These are phyloP conservation scores for Kryptolebias marmoratus DNA, from an alignment of 2,113 vertebrate species.

Conservation along the genomic window DNA sequence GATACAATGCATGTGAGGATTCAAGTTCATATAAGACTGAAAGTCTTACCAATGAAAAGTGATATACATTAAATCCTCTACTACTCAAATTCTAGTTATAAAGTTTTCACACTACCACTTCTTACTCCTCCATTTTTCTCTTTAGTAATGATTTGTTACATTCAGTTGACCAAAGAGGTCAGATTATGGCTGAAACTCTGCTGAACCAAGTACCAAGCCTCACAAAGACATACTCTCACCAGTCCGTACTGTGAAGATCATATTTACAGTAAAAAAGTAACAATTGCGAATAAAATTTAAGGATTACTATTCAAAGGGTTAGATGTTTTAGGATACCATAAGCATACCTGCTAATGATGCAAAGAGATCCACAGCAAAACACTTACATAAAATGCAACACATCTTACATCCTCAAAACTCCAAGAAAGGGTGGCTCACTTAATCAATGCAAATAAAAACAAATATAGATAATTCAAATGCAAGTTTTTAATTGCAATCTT, in stretches of 20 bases:
- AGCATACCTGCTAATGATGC: constrained; percentile 31
- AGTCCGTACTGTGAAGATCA: constrained; percentile 37
- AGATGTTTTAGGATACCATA: constrained; percentile 2
- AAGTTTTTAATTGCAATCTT: neutral
- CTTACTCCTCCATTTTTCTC: constrained; percentile 23
- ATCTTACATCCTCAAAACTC: constrained; percentile 51
- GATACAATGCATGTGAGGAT: neutral
- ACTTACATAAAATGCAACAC: constrained; percentile 39
- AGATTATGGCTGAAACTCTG: constrained; percentile 34
- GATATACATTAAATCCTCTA: neutral
- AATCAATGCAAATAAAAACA: no score
- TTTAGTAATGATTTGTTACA: constrained; percentile 2
- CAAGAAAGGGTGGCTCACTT: neutral
- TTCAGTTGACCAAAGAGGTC: constrained; percentile 31
- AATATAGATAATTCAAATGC: neutral
- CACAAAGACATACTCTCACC: constrained; percentile 45
- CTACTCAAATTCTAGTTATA: neutral
- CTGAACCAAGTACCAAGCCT: constrained; percentile 43
- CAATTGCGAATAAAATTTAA: constrained; percentile 38
- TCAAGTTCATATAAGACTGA: neutral
- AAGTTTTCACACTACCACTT: constrained; percentile 16
- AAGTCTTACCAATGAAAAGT: neutral
- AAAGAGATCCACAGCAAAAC: constrained; percentile 26
- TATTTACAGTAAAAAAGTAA: constrained; percentile 8
- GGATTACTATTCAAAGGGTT: neutral